Base-by-base conservation (phyloP, 2,113 vertebrate genomes). In the Bujurquina vittata region DNA sequence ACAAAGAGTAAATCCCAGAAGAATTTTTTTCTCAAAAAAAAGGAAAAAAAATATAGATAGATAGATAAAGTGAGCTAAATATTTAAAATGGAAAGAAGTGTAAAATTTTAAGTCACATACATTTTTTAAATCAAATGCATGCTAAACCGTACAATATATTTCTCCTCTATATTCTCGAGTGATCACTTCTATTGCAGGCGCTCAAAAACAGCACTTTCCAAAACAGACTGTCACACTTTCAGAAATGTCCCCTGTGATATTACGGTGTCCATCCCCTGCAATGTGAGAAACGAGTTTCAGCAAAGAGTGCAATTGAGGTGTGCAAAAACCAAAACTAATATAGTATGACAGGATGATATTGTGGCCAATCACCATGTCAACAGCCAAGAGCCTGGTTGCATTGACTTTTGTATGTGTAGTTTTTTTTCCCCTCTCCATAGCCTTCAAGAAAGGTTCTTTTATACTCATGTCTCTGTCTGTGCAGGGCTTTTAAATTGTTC, bases 281-380 rank as follows among this genome's bases (percentile, higher is more conserved):
- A 89, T 88, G 89, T 81, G 89, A 87, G 80, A 91, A 92, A 93
- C 81, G 54, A 86, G 84, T 88, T 91, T 88, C 79, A 62, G 86
- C 83, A 75, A 74, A 86, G 78, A 87, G 76, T 67, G 86, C 89
- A 65, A 83, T 69, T 78, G 80, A 89, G 85, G 81, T 85, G 91
- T 92, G 89, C 87, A 87, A 87, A 84, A 85, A 89, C 74, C 89
- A 88, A 79, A 79, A 87, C 82, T 90, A 92, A 93, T 88, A 63
- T 55, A 75, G 55, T 72, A 80, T 84, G 86, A 93, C 89, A 92
- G 86, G 80, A 90, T 80, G 90, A 85, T 73, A 84, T 76, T 83
- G 80, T 65, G 74, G 84, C 79, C 87, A 88, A 85, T 91, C 91
- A 86, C 86, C 84, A 69, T 26, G 59, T 86, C 37, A 75, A 83